These are phyloP conservation scores for Catocala nupta DNA, from an alignment of 2,888 invertebrate species.

Conservation along the genomic window DNA sequence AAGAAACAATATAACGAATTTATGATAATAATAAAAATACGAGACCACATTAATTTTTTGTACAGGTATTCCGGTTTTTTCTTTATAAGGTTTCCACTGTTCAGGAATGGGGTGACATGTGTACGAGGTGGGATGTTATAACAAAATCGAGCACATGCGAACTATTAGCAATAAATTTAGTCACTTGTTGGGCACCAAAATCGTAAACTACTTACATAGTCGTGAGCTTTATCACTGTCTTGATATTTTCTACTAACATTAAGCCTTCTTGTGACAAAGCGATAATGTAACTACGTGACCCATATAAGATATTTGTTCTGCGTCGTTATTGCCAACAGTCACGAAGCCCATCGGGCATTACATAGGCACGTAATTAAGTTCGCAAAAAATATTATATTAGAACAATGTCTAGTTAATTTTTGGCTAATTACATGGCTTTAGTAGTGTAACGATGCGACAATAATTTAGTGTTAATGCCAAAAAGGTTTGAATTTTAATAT, in stretches of 20 bases:
- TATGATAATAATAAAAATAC: too few relatives aligned
- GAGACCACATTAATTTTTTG: too few relatives aligned
- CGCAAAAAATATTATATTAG: slow-evolving; percentile 1
- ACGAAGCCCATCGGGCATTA: slow-evolving; percentile 17
- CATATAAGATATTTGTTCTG: slow-evolving; percentile 19
- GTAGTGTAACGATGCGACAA: neutral
- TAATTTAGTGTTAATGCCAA: too few relatives aligned
- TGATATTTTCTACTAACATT: slow-evolving; percentile 16
- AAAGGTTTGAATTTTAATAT: too few relatives aligned
- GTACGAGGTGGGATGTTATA: too few relatives aligned
- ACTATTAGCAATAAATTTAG: slow-evolving; percentile 20
- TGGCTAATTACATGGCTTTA: neutral
- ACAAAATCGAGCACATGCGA: too few relatives aligned
- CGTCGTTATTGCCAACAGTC: slow-evolving; percentile 15
- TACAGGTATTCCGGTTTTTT: too few relatives aligned
- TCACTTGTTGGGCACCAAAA: slow-evolving; percentile 55
- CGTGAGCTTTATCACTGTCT: slow-evolving; percentile 10
- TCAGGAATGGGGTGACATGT: too few relatives aligned
- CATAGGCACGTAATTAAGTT: slow-evolving; percentile 10
- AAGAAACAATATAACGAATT: too few relatives aligned
- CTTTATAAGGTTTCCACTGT: too few relatives aligned
- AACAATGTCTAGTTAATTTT: neutral
- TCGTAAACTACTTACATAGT: slow-evolving; percentile 6
- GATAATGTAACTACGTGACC: slow-evolving; percentile 14
- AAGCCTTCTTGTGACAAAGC: slow-evolving; percentile 21